These are phyloP conservation scores for Synchiropus splendidus DNA, from an alignment of 2,113 vertebrate species.

Conservation along the genomic window DNA sequence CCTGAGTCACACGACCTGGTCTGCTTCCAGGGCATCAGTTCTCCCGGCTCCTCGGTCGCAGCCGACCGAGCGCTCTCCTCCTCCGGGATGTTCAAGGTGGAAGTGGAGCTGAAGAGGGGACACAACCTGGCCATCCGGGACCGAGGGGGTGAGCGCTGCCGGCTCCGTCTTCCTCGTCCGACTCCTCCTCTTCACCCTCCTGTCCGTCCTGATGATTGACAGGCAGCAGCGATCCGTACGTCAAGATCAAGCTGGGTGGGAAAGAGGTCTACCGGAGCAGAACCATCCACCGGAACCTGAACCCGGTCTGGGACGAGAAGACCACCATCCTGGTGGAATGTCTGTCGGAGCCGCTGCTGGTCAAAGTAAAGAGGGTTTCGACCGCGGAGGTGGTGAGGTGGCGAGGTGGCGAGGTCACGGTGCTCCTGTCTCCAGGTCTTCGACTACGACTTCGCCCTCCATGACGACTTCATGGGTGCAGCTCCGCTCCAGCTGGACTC, in stretches of 20 bases:
- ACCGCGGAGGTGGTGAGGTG: background rate
- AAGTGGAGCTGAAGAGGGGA: constrained; percentile 78
- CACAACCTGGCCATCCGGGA: constrained; percentile 83
- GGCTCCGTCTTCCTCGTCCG: background rate
- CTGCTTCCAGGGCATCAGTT: constrained; percentile 51
- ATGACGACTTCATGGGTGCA: constrained; percentile 95
- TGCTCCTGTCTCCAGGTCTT: constrained; percentile 73
- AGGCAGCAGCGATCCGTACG: constrained; percentile 94
- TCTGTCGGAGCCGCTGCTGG: constrained; percentile 75
- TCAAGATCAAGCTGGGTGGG: constrained; percentile 87
- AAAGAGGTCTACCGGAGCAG: constrained; percentile 92
- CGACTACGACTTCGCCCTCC: constrained; percentile 95
- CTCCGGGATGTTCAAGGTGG: constrained; percentile 80
- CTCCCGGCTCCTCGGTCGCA: constrained; percentile 47
- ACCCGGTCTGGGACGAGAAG: constrained; percentile 92
- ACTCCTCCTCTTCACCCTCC: constrained; percentile 4
- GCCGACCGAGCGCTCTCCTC: constrained; percentile 50
- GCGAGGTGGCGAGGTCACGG: background rate
- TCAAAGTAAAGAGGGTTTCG: constrained; percentile 72
- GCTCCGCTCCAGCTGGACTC: constrained; percentile 80
- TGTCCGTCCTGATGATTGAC: constrained; percentile 1
- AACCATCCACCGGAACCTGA: constrained; percentile 88
- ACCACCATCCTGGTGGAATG: constrained; percentile 69
- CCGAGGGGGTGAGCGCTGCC: constrained; percentile 69
- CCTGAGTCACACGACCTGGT: too few relatives aligned